Evolutionary conservation across 2,797 vertebrate genomes (phyloP), one percentile per base, ranked within the genome.

Genomic region (Rhynchonycteris naso): DNA sequence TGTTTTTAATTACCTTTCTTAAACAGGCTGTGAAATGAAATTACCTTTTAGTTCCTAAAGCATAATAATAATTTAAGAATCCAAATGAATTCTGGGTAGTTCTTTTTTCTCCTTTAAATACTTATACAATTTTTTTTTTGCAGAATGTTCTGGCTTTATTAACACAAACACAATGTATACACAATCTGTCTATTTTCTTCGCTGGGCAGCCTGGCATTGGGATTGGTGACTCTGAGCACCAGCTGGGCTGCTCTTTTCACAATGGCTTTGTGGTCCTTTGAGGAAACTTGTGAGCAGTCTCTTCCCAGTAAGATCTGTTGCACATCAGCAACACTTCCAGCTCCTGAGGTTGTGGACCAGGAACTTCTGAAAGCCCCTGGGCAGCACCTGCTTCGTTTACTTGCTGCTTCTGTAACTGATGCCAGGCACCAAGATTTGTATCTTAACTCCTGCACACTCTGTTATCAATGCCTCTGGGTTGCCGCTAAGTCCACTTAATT

Each of bases 11-110:
- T 50, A 80, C 2, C 8, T 11, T 82, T 47, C 15, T 88, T 78
- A 65, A 54, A 18, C 18, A 61, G 54, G 11, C 59, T 2, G 4
- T 15, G 26, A 7, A 58, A 79, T 56, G 19, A 58, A 52, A 65
- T 61, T n/a, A 43, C 43, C n/a, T 91, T 91, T 94, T 69, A 13
- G 10, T 35, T 93, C 80, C 68, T 80, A 74, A 93, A 72, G 3
- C 4, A 19, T 54, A 71, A 66, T 22, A 66, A 69, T 65, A 30
- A 24, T 7, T 19, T 33, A 61, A 30, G 1, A 4, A 56, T 35
- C 11, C 54, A 58, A n/a, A 8, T 28, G 26, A 65, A 14, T 65
- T 95, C 24, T 72, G 50, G 7, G 14, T 5, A 69, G 6, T 26
- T 16, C 2, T 2, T 63, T 76, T 86, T 7, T n/a, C 13, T 35